phyloP scores from a whole-genome alignment of 1,140 invertebrate genomes.

The Metopolophium dirhodum region DNA sequence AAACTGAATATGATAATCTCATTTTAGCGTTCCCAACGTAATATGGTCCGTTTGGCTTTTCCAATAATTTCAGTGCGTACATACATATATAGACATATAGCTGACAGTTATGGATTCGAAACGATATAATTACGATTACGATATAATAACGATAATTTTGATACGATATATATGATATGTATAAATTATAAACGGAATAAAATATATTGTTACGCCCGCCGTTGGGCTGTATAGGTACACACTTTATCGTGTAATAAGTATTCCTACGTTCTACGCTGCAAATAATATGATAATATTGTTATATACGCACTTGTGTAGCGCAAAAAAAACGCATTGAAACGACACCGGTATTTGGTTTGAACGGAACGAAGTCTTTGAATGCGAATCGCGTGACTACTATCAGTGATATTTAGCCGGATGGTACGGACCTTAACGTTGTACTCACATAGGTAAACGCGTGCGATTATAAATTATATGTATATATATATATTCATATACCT shows the following conservation, averaged over 20 bases:
- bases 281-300: neutral
- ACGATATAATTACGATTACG: too few relatives aligned
- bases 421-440: constrained; percentile 25
- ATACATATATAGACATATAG: too few relatives aligned
- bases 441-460: neutral
- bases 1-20: neutral
- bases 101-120: neutral
- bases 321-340: neutral
- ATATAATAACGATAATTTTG: too few relatives aligned
- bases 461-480: neutral
- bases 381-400: constrained; percentile 35
- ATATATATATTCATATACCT: neutral
- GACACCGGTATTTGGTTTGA: neutral
- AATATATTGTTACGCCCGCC: neutral
- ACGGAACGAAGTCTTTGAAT: constrained; percentile 4
- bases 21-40: neutral
- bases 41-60: neutral
- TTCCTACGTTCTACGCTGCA: neutral
- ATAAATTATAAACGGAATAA: neutral
- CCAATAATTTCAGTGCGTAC: neutral
- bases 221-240: neutral
- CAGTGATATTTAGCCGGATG: constrained; percentile 45
- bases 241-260: neutral
- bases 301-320: neutral
- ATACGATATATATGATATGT: neutral